Evolutionary conservation across 1,140 invertebrate genomes (phyloP), one percentile per base, ranked within the genome.

Genomic region (Aphelinus atriplicis): DNA sequence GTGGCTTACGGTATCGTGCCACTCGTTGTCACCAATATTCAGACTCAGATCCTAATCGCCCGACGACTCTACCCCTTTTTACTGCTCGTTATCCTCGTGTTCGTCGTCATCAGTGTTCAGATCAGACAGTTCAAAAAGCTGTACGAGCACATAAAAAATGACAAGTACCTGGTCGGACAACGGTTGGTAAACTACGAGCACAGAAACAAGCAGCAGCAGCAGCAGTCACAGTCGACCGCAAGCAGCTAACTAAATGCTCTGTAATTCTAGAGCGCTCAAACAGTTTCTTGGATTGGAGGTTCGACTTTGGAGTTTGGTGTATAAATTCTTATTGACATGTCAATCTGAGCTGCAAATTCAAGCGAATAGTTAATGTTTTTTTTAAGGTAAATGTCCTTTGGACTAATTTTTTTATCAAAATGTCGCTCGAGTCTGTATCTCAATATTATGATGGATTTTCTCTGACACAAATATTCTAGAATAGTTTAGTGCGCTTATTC

Each of bases 101-200:
- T 91, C 61, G 90, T 92, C 60, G 90, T 96, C 63, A 89, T 96
- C 62, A 89, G 91, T 68, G 92, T 95, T 83, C 95, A 97, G 89
- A 92, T 97, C 53, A 91, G 94, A 71, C 97, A 99, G 84, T 97
- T 99, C 85, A 93, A 92, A 80, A 94, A 96, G 81, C 89, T 99
- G 0, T 99, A 99, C 84, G 96, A 99, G 84, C 97, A 98, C 87
- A 99, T 99, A 83, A 98, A 98, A 87, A 99, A 99, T 89, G 98
- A 99, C 84, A 99, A 99, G 89, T 99, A 98, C 89, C 90, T 99
- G 46, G 97, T 99, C 2, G 97, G 97, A 0, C 94, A 96, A 81
- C 91, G 96, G 71, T 90, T 99, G 69, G 96, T 99, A 0, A 99
- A 99, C 88, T 99, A 98, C 85, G 95, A 98, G 83, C 93, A 94